Evolutionary conservation across 2,113 vertebrate species (phyloP), one percentile per base, ranked within the genome.

Genomic region (Oreochromis tanganicae): DNA sequence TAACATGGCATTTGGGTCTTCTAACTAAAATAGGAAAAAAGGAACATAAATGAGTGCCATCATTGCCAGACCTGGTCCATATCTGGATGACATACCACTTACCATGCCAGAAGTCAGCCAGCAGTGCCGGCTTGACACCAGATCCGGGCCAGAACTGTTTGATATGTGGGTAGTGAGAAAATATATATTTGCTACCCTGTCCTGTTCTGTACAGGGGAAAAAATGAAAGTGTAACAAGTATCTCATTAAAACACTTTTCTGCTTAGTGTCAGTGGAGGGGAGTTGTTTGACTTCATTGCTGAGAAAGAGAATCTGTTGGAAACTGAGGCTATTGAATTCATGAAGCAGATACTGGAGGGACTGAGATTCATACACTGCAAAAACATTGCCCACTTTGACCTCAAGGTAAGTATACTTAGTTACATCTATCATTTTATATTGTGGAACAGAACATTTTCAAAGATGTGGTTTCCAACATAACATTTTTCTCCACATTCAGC

Each of bases 251-350:
- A 17, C 29, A 13, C 10, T n/a, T 38, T 32, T 50, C 29, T 86
- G 54, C 82, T 61, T 88, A 97, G 97, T 32, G 95, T 97, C 19
- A 34, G 59, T 1, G 96, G 96, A 0, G 96, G 97, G 1, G 97
- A 98, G 46, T 91, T 98, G 71, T 98, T 97, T 5, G 97, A 98
- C 92, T 98, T 97, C 92, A 97, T 97, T 0, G 96, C 97, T 1
- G 96, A 96, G 90, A 97, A 97, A 93, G 97, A 97, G 85, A 92
- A 81, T 27, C 94, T 97, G 83, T 83, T 93, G 1, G 97, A 98
- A 93, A 96, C 92, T 1, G 96, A 97, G 38, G 96, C 97, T 85
- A 96, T 97, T 4, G 88, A 93, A 68, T 97, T 97, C 91, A 91
- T 97, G 90, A 93, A 81, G 55, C 97, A 98, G 95, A 96, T 98